Evolutionary conservation across 2,888 invertebrate genomes (phyloP).

Genomic region (Eupithecia tripunctaria): DNA sequence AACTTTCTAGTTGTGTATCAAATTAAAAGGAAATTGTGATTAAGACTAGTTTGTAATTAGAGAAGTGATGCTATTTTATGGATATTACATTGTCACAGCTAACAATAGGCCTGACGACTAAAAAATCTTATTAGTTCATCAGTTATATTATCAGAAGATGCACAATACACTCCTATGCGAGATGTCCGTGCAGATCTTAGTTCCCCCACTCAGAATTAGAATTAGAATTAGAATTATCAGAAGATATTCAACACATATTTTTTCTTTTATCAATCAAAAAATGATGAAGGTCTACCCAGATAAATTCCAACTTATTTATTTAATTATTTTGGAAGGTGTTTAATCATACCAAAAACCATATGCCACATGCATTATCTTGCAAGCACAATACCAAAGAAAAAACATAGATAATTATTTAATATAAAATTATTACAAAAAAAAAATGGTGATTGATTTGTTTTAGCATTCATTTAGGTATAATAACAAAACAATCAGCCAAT

Average conservation of each 20-base stretch:
- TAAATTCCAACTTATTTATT: no score
- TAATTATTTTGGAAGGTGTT: background rate
- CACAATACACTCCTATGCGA: no score
- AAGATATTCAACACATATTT: no score
- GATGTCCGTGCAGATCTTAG: no score
- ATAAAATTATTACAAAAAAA: background rate
- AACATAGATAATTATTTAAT: slow-evolving; percentile 48
- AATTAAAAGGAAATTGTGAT: slow-evolving; percentile 20
- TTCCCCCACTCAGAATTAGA: no score
- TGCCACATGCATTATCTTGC: slow-evolving; percentile 30
- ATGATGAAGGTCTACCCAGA: no score
- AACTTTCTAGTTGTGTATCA: slow-evolving; percentile 25
- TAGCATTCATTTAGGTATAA: background rate
- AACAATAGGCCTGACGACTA: no score
- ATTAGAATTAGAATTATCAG: no score
- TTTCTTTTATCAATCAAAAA: no score
- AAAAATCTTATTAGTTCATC: no score
- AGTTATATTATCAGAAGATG: no score
- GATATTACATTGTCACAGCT: background rate
- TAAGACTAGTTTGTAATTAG: slow-evolving; percentile 5
- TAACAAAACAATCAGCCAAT: background rate
- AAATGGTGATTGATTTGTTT: background rate
- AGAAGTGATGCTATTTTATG: slow-evolving; percentile 3
- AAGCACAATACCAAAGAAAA: slow-evolving; percentile 80
- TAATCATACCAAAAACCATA: background rate